Evolutionary conservation across 2,888 invertebrate genomes (phyloP).

Genomic region (Phalera bucephala): DNA sequence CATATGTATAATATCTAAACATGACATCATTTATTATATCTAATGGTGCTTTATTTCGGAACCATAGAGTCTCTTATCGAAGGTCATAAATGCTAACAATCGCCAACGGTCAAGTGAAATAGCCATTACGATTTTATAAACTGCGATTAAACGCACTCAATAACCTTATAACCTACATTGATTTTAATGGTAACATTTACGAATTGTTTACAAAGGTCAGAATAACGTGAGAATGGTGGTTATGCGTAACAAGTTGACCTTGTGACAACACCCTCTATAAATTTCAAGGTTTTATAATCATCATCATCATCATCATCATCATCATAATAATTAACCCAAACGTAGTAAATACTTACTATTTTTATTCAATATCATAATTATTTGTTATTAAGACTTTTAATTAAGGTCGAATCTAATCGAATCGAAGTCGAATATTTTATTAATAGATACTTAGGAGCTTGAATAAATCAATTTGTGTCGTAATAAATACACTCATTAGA

Average conservation of each 20-base stretch:
- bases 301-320: too few species aligned
- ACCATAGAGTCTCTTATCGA: slow-evolving; percentile 24
- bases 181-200: slow-evolving; percentile 25
- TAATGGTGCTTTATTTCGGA: slow-evolving; percentile 16
- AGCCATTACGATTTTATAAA: slow-evolving; percentile 35
- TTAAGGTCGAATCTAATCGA: too few species aligned
- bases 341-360: too few species aligned
- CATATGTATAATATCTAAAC: too few species aligned
- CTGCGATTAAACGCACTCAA: slow-evolving; percentile 20
- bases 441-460: too few species aligned
- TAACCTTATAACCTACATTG: slow-evolving; percentile 33
- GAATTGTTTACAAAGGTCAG: slow-evolving; percentile 32
- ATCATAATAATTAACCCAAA: too few species aligned
- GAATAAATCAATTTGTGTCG: too few species aligned
- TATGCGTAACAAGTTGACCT: slow-evolving; percentile 16
- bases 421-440: too few species aligned
- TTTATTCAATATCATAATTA: too few species aligned
- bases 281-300: too few species aligned
- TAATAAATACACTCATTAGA: too few species aligned
- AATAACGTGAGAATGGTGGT: slow-evolving; percentile 21
- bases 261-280: slow-evolving; percentile 7
- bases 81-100: slow-evolving; percentile 31
- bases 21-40: slow-evolving; percentile 7
- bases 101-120: slow-evolving; percentile 29
- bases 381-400: too few species aligned